These are phyloP conservation scores for Gastrophryne carolinensis DNA, from an alignment of 2,797 vertebrate species.

Conservation along the genomic window DNA sequence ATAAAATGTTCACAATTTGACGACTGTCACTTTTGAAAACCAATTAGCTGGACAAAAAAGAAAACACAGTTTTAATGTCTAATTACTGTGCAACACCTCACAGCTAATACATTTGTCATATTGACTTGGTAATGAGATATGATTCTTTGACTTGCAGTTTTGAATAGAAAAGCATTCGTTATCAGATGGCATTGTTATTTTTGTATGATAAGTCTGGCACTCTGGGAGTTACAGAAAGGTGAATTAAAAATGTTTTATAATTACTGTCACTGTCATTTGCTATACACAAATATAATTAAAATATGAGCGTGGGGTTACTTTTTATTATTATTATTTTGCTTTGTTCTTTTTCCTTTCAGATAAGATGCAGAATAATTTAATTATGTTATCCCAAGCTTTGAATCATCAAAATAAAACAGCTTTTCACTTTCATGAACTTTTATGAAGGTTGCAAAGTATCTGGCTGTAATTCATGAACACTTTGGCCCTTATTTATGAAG, in stretches of 20 bases:
- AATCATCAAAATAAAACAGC: too few relatives aligned
- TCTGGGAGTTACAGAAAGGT: constrained; percentile 54
- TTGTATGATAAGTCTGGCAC: constrained; percentile 60
- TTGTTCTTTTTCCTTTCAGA: too few relatives aligned
- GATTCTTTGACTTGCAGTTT: constrained; percentile 70
- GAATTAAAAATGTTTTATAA: constrained; percentile 54
- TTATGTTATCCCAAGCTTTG: too few relatives aligned
- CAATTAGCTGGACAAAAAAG: constrained; percentile 72
- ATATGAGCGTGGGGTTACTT: constrained; percentile 7
- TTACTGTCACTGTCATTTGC: constrained; percentile 51
- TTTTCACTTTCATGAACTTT: too few relatives aligned
- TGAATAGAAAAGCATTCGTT: constrained; percentile 75
- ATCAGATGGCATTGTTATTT: constrained; percentile 65
- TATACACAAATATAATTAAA: constrained; percentile 51
- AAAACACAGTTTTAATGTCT: constrained; percentile 76
- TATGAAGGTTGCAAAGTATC: too few relatives aligned
- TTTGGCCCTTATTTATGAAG: too few relatives aligned
- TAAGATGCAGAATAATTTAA: too few relatives aligned
- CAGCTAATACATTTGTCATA: constrained; percentile 78
- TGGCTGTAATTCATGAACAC: too few relatives aligned
- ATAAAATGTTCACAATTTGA: constrained; percentile 70
- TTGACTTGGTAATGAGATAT: constrained; percentile 78
- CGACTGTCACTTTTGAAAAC: constrained; percentile 75
- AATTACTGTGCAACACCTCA: constrained; percentile 73
- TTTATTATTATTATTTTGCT: too few relatives aligned